A percentile compares a stretch with the other conserved stretches of the same genome.
Evolutionary conservation across 2,113 vertebrate genomes (phyloP).

Genomic region (Ptychochromis oligacanthus): DNA sequence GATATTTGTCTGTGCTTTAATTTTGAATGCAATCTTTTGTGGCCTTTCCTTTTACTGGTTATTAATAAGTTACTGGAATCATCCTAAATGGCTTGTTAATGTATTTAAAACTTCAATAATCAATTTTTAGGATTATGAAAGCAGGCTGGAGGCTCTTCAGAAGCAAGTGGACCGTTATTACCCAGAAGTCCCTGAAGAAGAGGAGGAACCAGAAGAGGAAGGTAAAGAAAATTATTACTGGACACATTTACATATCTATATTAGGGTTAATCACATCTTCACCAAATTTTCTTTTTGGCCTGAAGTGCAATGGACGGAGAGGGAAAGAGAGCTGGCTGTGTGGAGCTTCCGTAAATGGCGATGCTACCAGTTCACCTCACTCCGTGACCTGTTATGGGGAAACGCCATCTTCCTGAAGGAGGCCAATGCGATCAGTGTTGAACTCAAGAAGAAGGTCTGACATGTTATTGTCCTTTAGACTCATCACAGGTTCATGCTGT

Average conservation of each 20-base stretch:
- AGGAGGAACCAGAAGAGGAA: slow-evolving; percentile 94
- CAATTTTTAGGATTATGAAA: slow-evolving; percentile 93
- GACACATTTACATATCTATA: neutral
- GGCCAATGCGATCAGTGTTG: slow-evolving; percentile 97
- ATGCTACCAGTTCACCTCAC: slow-evolving; percentile 97
- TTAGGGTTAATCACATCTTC: neutral
- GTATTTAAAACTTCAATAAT: neutral
- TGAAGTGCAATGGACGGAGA: slow-evolving; percentile 92
- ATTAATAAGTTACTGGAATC: neutral
- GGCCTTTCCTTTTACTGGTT: neutral
- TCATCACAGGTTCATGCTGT: neutral
- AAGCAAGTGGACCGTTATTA: slow-evolving; percentile 94
- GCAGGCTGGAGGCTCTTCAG: slow-evolving; percentile 94
- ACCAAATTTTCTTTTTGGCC: neutral
- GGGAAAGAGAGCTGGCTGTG: slow-evolving; percentile 89
- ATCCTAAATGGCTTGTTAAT: neutral
- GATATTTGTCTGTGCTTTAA: neutral
- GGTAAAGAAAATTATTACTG: slow-evolving; percentile 74
- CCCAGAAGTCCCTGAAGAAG: slow-evolving; percentile 89
- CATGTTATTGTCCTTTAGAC: neutral
- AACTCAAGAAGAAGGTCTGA: slow-evolving; percentile 96
- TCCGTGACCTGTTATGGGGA: slow-evolving; percentile 94
- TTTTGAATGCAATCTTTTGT: neutral
- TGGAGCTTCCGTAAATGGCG: slow-evolving; percentile 98
- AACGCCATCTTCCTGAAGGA: slow-evolving; percentile 98